Base-by-base conservation (phyloP, 2,888 invertebrate genomes). In the Conchocele bisecta region DNA sequence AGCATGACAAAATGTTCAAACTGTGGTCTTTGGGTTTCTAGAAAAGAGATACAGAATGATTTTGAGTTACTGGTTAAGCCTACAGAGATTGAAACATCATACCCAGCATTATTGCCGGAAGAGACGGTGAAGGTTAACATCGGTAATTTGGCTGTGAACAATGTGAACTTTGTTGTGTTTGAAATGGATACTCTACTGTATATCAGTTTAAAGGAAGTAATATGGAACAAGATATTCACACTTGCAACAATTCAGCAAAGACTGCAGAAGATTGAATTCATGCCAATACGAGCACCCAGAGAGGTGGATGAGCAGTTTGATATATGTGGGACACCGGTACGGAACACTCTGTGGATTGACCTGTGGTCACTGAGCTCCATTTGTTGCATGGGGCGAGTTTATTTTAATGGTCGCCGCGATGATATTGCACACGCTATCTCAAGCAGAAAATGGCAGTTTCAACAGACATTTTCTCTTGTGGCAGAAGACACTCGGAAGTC, bases 301-400 rank as follows among this genome's bases (percentile, higher is more conserved):
- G 64, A 29, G 3, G 39, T 64, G 20, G 64, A 64, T 24, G 28
- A 26, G 4, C n/a, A 46, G 13, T 48, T 64, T 35, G n/a, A 17
- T 7, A 9, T n/a, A 26, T 15, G n/a, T 17, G 37, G 17, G 17
- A 2, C 7, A 3, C 0, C 15, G 2, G 22, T 56, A 1, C 6
- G 15, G 0, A 44, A 48, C 17, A 42, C 42, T 2, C 20, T 48
- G 24, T 64, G 64, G 64, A 35, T 64, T n/a, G 64, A 64, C 20
- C 29, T 44, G 3, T 37, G 54, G 39, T 31, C 46, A 20, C 29
- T 64, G 9, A 35, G 64, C 1, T 64, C 56, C 33, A 13, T 37
- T 3, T 42, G 54, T 26, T 64, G 64, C 20, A 46, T 64, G 56
- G 39, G 53, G 17, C 5, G 22, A 24, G 51, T 31, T 2, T 33